Conservation (phyloP, 2,888 invertebrate species). For the Dorcus hopei region DNA sequence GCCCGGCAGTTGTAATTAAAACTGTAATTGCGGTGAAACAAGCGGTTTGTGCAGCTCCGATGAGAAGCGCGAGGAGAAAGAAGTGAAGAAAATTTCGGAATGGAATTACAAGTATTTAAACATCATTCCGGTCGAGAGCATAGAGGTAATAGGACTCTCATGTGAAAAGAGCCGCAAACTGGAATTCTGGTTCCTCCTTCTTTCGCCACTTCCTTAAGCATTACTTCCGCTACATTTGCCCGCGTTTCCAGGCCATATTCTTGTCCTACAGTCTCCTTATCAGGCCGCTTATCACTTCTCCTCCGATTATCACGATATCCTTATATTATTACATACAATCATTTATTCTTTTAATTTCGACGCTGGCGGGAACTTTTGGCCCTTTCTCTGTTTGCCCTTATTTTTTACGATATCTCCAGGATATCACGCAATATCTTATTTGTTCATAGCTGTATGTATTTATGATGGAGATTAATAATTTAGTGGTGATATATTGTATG, state of each 20-base stretch:
- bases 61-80: background rate
- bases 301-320: conserved; percentile 43
- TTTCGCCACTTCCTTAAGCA: conserved; percentile 45
- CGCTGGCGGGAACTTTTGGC: no score
- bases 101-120: conserved; percentile 25
- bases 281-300: conserved; percentile 43
- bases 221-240: conserved; percentile 50
- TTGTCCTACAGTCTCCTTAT: conserved; percentile 41
- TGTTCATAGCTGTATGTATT: no score
- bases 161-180: conserved; percentile 21
- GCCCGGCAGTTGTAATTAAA: background rate
- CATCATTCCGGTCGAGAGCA: conserved; percentile 23
- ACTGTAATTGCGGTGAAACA: background rate
- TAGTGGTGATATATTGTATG: no score
- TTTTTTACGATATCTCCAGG: conserved; percentile 1
- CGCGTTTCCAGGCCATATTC: conserved; percentile 49
- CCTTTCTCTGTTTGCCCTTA: background rate
- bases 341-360: background rate
- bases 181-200: conserved; percentile 22
- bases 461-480: no score
- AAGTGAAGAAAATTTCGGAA: conserved; percentile 9
- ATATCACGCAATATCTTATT: no score
- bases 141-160: conserved; percentile 23
- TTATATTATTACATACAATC: conserved; percentile 31
- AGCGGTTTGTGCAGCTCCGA: background rate